Evolutionary conservation across 2,888 invertebrate species (phyloP).

Genomic region (Drosophila fungiperda): DNA sequence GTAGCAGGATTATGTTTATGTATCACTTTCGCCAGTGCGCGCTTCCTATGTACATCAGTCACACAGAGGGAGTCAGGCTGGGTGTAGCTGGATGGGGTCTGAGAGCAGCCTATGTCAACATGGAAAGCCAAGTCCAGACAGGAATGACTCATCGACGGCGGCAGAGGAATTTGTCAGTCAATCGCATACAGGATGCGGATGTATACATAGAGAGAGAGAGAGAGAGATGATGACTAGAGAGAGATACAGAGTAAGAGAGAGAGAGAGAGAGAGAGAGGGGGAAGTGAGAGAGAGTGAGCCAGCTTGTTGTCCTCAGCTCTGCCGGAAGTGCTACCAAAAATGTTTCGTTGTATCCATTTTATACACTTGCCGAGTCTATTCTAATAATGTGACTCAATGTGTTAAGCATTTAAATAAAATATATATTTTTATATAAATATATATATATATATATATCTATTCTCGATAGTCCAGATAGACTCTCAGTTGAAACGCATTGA

Average conservation of each 20-base stretch:
- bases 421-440: neutral
- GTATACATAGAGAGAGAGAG: neutral
- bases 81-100: neutral
- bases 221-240: neutral
- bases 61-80: constrained; percentile 13
- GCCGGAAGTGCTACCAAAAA: neutral
- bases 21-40: constrained; percentile 63
- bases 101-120: constrained; percentile 37
- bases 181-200: constrained; percentile 34
- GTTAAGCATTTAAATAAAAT: neutral
- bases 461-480: neutral
- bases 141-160: constrained; percentile 58
- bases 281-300: neutral
- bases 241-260: neutral
- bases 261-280: neutral
- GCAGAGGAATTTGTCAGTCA: constrained; percentile 19
- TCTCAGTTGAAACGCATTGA: too few relatives aligned
- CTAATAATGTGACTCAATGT: neutral
- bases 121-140: constrained; percentile 40
- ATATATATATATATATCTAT: neutral
- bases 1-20: constrained; percentile 16
- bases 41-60: constrained; percentile 33
- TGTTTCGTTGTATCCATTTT: neutral
- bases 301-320: neutral
- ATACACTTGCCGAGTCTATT: neutral